Base-by-base conservation (phyloP, 1,140 invertebrate genomes). In the Ostrea denselamellosa region DNA sequence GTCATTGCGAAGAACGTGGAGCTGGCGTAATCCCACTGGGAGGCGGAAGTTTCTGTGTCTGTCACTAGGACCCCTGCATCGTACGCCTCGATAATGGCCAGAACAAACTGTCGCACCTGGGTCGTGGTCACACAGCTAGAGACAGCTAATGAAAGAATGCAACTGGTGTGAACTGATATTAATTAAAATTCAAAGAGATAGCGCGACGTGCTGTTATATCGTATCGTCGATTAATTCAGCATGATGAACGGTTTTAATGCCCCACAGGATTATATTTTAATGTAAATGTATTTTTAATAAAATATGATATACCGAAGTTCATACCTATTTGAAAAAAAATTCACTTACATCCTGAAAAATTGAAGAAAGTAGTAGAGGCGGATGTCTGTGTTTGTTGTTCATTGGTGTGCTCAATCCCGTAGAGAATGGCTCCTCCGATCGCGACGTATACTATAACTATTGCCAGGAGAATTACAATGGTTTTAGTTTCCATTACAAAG, bases 1-100 rank as follows among this genome's bases (percentile, higher is more conserved):
- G 86, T 87, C 86, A 87, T 87, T 3, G 86, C 52, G 56, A 87
- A 87, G 81, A 88, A 88, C 0, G 71, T 83, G 0, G 87, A 84
- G 62, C 84, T 85, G 0, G n/a, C 83, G 22, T 88, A 84, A 52
- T 85, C 82, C 87, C 82, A 88, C 62, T 58, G 82, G 0, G 58
- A 85, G 28, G 87, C 83, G 25, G 56, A 85, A 0, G 83, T 56
- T 3, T 71, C 51, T 22, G 83, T 34, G 51, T 71, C 34, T 1
- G 87, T 84, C 44, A 71, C 58, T 22, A 88, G 52, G 51, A 88
- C 65, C 19, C 83, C 87, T 8, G 71, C 28, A 84, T 88, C 83
- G 17, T 88, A 85, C 7, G 83, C 83, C 19, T 65, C n/a, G 8
- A 85, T 71, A 62, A 88, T 10, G 8, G 82, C 68, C 44, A 17